These are phyloP conservation scores for Cottoperca gobio DNA, from an alignment of 2,797 vertebrate species.

Conservation along the genomic window DNA sequence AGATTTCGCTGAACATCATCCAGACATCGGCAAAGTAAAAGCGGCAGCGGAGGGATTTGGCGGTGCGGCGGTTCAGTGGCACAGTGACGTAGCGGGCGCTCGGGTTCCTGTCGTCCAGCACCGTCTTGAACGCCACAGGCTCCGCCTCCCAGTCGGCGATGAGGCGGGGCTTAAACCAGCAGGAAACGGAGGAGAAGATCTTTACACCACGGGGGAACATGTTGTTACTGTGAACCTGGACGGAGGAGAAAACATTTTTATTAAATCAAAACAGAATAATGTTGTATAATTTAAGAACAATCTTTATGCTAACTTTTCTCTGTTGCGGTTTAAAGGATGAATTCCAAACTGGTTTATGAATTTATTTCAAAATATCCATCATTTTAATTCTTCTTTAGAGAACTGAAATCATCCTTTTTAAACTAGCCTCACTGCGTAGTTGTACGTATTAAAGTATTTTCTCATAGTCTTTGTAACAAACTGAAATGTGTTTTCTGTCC, in stretches of 20 bases:
- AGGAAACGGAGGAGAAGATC: slow-evolving; percentile 91
- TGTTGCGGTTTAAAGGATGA: no score
- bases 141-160: slow-evolving; percentile 86
- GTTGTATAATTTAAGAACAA: no score
- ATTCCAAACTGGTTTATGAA: no score
- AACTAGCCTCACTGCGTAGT: no score
- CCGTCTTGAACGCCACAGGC: slow-evolving; percentile 84
- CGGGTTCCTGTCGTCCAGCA: slow-evolving; percentile 92
- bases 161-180: slow-evolving; percentile 88
- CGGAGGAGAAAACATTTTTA: neutral
- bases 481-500: no score
- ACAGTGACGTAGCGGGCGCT: slow-evolving; percentile 92
- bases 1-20: slow-evolving; percentile 97
- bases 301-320: no score
- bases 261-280: neutral
- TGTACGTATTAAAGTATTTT: no score
- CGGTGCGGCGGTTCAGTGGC: slow-evolving; percentile 85
- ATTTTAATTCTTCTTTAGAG: no score
- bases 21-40: slow-evolving; percentile 91
- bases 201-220: slow-evolving; percentile 92
- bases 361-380: no score
- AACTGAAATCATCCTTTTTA: no score
- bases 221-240: slow-evolving; percentile 95
- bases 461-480: no score
- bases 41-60: slow-evolving; percentile 87